These are phyloP conservation scores for Whitmania pigra DNA, from an alignment of 1,140 invertebrate species.

Conservation along the genomic window DNA sequence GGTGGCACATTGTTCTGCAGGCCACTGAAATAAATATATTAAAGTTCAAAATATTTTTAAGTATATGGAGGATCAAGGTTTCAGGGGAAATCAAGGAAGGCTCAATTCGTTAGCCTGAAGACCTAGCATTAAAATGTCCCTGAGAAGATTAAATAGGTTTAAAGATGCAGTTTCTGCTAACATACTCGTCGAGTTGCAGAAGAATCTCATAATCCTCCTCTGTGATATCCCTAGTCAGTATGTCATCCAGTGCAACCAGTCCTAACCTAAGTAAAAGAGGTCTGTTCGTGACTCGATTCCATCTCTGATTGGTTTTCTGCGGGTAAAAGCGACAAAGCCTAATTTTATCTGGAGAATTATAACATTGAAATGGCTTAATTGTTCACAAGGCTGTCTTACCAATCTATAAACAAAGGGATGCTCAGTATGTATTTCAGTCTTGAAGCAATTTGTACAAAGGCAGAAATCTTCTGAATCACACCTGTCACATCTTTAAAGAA, in stretches of 20 bases:
- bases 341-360: neutral
- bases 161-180: neutral
- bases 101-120: too few species aligned
- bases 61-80: too few species aligned
- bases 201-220: slow-evolving; percentile 40
- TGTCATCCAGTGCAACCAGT: slow-evolving; percentile 33
- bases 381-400: slow-evolving; percentile 27
- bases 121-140: too few species aligned
- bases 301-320: slow-evolving; percentile 39
- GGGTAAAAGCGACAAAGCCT: slow-evolving; percentile 20
- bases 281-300: slow-evolving; percentile 32
- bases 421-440: slow-evolving; percentile 37
- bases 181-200: slow-evolving; percentile 38
- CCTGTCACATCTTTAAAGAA: slow-evolving; percentile 11
- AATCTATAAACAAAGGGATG: slow-evolving; percentile 40
- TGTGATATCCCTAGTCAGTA: slow-evolving; percentile 37
- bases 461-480: slow-evolving; percentile 32
- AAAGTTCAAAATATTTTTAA: too few species aligned
- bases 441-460: slow-evolving; percentile 41
- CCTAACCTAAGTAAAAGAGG: slow-evolving; percentile 31
- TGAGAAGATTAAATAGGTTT: too few species aligned
- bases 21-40: too few species aligned
- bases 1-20: neutral
- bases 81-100: too few species aligned
- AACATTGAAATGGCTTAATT: neutral